Evolutionary conservation across 2,888 invertebrate genomes (phyloP).

Genomic region (Poecilobothrus nobilitatus): DNA sequence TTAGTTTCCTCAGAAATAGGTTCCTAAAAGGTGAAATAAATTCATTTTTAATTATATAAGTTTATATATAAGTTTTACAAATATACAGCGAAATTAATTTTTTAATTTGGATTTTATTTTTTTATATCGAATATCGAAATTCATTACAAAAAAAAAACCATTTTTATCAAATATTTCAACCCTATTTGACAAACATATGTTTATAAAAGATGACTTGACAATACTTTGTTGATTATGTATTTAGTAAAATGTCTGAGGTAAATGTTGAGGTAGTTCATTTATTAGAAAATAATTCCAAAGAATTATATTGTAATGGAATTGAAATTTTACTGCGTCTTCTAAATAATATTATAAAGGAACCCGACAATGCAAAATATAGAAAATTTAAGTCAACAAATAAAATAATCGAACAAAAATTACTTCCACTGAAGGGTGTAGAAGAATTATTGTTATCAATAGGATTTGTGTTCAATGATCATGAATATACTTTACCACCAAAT

Average conservation of each 20-base stretch:
- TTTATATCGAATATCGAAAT: too few species aligned
- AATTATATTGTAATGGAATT: constrained; percentile 37
- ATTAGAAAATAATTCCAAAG: constrained; percentile 30
- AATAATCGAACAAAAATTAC: constrained; percentile 38
- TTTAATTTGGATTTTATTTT: too few species aligned
- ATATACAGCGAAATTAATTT: too few species aligned
- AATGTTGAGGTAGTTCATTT: constrained; percentile 14
- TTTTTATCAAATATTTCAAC: too few species aligned
- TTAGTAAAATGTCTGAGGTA: constrained; percentile 17
- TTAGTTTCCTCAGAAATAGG: too few species aligned
- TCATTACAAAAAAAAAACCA: too few species aligned
- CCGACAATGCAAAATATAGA: constrained; percentile 38
- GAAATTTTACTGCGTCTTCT: constrained; percentile 38
- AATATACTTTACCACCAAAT: constrained; percentile 32
- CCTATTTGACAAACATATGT: too few species aligned
- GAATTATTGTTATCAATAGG: constrained; percentile 38
- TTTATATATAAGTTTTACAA: too few species aligned
- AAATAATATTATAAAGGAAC: constrained; percentile 40
- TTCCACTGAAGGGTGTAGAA: constrained; percentile 33
- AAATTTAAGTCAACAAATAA: constrained; percentile 39
- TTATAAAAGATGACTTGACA: too few species aligned
- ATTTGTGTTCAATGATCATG: constrained; percentile 30
- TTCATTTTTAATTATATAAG: too few species aligned
- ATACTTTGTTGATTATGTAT: not conserved
- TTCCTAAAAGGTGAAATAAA: too few species aligned